These are phyloP conservation scores for rabbit (Oryctolagus cuniculus) DNA, from an alignment of 2,113 vertebrate genomes.

Conservation along the genomic window DNA sequence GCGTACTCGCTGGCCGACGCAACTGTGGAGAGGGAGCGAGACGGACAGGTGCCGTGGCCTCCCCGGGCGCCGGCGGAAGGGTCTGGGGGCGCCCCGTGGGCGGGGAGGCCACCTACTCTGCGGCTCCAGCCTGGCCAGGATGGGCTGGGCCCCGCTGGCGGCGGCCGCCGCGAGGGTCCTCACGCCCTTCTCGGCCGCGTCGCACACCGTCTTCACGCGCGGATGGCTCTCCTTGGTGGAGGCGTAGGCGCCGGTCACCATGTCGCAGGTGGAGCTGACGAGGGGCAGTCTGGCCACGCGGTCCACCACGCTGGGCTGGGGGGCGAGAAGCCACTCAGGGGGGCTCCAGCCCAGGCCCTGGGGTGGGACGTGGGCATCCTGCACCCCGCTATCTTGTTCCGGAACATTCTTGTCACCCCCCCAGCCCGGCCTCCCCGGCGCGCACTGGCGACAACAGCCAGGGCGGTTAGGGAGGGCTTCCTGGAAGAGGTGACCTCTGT, in stretches of 20 bases:
- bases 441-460: too few relatives aligned
- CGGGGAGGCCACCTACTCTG: slow-evolving; percentile 90
- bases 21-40: slow-evolving; percentile 85
- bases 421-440: too few relatives aligned
- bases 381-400: too few relatives aligned
- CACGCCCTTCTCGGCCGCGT: slow-evolving; percentile 88
- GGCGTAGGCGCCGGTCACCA: slow-evolving; percentile 91
- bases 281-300: slow-evolving; percentile 92
- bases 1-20: slow-evolving; percentile 92
- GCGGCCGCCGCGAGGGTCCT: slow-evolving; percentile 74
- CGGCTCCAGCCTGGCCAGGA: slow-evolving; percentile 93
- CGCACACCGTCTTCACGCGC: slow-evolving; percentile 91
- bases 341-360: too few relatives aligned
- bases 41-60: background rate
- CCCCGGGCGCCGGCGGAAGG: rapidly evolving
- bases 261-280: slow-evolving; percentile 92
- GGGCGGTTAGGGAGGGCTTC: too few relatives aligned
- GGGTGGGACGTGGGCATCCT: too few relatives aligned
- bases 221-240: slow-evolving; percentile 93
- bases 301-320: slow-evolving; percentile 88
- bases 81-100: background rate
- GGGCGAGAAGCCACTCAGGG: background rate
- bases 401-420: too few relatives aligned
- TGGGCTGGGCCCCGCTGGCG: slow-evolving; percentile 92
- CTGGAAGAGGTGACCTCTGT: too few relatives aligned